Conservation (phyloP, 2,888 invertebrate genomes). For the Drosophila kanekoi region DNA sequence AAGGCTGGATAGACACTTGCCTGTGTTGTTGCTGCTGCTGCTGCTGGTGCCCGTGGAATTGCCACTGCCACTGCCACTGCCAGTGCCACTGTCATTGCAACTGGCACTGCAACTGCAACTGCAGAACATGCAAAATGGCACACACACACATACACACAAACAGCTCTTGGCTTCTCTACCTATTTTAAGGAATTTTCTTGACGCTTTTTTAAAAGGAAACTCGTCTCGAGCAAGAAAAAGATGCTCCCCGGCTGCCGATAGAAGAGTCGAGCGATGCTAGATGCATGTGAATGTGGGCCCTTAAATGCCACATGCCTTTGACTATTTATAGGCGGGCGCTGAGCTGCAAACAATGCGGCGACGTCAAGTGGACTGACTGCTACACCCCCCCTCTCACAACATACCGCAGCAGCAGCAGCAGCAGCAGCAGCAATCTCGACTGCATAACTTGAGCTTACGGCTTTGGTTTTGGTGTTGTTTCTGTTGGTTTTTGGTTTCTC, state of each 20-base stretch:
- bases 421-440: conserved; percentile 16
- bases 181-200: conserved; percentile 70
- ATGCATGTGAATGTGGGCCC: conserved; percentile 46
- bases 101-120: conserved; percentile 9
- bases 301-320: conserved; percentile 63
- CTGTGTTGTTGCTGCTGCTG: conserved; percentile 3
- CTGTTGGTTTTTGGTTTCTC: conserved; percentile 20
- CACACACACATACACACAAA: conserved; percentile 10
- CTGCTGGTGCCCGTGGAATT: conserved; percentile 11
- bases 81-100: neutral
- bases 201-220: conserved; percentile 61
- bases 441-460: conserved; percentile 34
- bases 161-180: conserved; percentile 29
- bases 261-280: conserved; percentile 42
- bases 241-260: conserved; percentile 48
- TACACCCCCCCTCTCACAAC: neutral
- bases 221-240: conserved; percentile 37
- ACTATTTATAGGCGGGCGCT: conserved; percentile 76
- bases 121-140: conserved; percentile 28
- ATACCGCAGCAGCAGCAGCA: neutral
- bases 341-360: conserved; percentile 71
- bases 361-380: conserved; percentile 65
- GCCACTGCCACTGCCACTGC: conserved; percentile 18
- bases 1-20: conserved; percentile 37
- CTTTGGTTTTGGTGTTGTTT: conserved; percentile 21